Evolutionary conservation across 2,797 vertebrate species (phyloP), one percentile per base, ranked within the genome.

Genomic region (Oreochromis grahami): DNA sequence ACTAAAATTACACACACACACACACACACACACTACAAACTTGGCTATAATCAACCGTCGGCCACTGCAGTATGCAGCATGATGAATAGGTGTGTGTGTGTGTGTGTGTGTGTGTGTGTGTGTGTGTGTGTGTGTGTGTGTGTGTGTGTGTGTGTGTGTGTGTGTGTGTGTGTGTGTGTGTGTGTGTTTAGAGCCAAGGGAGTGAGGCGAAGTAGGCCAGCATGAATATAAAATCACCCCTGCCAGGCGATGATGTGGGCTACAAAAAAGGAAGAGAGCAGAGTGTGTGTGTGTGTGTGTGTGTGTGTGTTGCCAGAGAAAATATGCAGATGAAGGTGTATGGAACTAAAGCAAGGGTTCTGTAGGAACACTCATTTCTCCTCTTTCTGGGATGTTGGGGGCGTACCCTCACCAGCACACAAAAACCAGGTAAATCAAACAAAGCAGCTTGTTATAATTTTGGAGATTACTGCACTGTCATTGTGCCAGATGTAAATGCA

Each of bases 201-300:
- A 94, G 85, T 78, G 55, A 89, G 86, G 89, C 91, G 91, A 96
- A 96, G 93, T 96, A 96, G 96, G 96, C 92, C 96, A 96, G 94
- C 94, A 96, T 96, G 96, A 96, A 96, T 96, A 95, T 96, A 94
- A 95, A 94, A 96, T 96, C 94, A 95, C 91, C 93, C 94, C 95
- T 94, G 90, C 92, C 90, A 95, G 95, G 95, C 92, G 94, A 92
- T 91, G 93, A 94, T 94, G 94, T 94, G 90, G 91, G 93, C 91
- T 95, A 93, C 91, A 94, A 90, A 87, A 87, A 91, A 92, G 85
- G 89, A 89, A 87, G 76, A 82, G 86, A 91, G 82, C 65, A 84
- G 70, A 53, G 77, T 84, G 43, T 3, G 43, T 43, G 50, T n/a
- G 87, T 81, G 58, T 38, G 65, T 68, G 36, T 68, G 24, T 58